phyloP scores from a whole-genome alignment of 1,140 invertebrate species.

The Lysiphlebus fabarum region DNA sequence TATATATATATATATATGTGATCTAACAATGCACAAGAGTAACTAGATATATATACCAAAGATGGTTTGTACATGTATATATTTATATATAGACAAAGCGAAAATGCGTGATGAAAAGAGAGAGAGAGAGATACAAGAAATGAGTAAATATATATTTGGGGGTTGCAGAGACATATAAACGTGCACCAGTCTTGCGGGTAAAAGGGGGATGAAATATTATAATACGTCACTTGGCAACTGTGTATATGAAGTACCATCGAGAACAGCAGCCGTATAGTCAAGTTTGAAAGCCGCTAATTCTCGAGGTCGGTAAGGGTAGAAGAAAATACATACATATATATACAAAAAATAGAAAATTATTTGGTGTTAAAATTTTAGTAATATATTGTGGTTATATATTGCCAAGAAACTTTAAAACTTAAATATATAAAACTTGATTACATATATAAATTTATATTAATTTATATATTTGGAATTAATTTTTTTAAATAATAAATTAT shows the following conservation, averaged over 20 bases:
- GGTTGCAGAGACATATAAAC: constrained; percentile 11
- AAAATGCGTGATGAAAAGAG: constrained; percentile 6
- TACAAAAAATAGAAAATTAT: too few relatives aligned
- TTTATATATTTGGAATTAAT: too few relatives aligned
- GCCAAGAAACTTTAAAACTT: too few relatives aligned
- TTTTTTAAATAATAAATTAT: too few relatives aligned
- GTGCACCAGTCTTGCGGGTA: constrained; percentile 1
- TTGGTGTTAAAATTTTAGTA: too few relatives aligned
- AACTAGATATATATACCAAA: constrained; percentile 25
- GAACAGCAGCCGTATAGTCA: constrained; percentile 38
- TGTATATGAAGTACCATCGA: constrained; percentile 44
- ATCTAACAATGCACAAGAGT: constrained; percentile 23
- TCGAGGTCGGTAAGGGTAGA: constrained; percentile 1
- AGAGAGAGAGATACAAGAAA: constrained; percentile 22
- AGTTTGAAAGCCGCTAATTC: constrained; percentile 44
- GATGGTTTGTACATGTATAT: constrained; percentile 29
- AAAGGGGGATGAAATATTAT: constrained; percentile 51
- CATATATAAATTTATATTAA: too few relatives aligned
- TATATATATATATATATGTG: constrained; percentile 22
- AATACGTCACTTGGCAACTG: constrained; percentile 54
- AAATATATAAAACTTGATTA: too few relatives aligned
- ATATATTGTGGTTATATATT: too few relatives aligned
- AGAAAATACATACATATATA: too few relatives aligned
- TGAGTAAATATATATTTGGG: constrained; percentile 3
- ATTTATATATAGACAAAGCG: neutral